Percentiles rank a stretch among this genome's conserved stretches.
phyloP scores from a whole-genome alignment of 2,888 invertebrate genomes.

The Scaptomyza cyrtandrae region DNA sequence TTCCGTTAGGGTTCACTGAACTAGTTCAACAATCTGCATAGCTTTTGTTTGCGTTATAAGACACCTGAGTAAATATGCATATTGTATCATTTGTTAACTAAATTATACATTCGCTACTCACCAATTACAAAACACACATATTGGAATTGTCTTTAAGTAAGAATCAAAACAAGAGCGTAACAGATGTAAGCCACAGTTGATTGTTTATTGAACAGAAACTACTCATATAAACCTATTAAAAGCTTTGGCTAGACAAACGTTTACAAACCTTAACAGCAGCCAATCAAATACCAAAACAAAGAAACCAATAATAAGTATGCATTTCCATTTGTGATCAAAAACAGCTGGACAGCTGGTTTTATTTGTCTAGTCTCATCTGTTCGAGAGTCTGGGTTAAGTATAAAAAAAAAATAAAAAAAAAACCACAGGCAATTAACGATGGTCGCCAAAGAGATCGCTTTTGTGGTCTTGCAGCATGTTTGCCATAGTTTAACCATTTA shows the following conservation, averaged over 20 bases:
- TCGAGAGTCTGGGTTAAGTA: slow-evolving; percentile 2
- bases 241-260: neutral
- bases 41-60: no score
- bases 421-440: slow-evolving; percentile 65
- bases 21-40: neutral
- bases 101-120: neutral
- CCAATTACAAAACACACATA: neutral
- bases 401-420: slow-evolving; percentile 6
- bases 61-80: neutral
- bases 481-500: slow-evolving; percentile 71
- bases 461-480: slow-evolving; percentile 40
- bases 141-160: no score
- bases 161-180: neutral
- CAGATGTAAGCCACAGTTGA: neutral
- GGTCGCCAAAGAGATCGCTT: slow-evolving; percentile 28
- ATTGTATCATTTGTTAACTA: neutral
- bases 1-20: neutral
- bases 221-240: no score
- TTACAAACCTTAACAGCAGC: neutral
- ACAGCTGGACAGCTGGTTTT: slow-evolving; percentile 46
- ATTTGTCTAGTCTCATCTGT: slow-evolving; percentile 26
- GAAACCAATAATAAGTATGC: slow-evolving; percentile 10
- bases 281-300: neutral
- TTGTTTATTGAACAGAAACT: neutral
- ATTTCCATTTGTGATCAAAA: slow-evolving; percentile 41